A percentile compares a stretch with the other conserved stretches of the same genome.
phyloP scores from a whole-genome alignment of 2,797 vertebrate genomes.

The Fundulus diaphanus region DNA sequence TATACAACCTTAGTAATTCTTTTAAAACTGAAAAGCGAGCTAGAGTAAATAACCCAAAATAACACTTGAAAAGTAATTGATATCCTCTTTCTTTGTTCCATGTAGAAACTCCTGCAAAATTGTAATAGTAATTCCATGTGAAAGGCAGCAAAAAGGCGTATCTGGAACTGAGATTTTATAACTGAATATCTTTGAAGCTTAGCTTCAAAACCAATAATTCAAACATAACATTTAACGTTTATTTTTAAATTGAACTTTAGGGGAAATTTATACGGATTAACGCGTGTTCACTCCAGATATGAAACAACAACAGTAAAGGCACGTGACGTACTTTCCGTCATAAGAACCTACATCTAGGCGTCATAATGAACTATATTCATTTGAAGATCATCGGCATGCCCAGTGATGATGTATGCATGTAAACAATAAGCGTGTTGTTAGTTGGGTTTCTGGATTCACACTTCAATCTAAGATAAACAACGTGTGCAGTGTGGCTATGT shows the following conservation, averaged over 20 bases:
- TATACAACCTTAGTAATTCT: neutral
- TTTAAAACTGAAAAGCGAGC: too few relatives aligned
- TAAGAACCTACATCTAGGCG: neutral
- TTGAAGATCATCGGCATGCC: conserved; percentile 9
- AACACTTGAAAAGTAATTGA: neutral
- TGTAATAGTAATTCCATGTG: neutral
- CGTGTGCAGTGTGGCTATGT: conserved; percentile 17
- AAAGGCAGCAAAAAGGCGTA: neutral
- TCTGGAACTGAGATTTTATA: neutral
- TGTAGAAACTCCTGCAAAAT: neutral
- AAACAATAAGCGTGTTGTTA: conserved; percentile 30
- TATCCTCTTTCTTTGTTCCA: neutral
- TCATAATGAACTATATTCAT: neutral
- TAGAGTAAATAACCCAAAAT: too few relatives aligned
- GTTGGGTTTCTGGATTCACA: conserved; percentile 25
- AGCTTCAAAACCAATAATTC: neutral
- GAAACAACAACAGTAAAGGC: neutral
- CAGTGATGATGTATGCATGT: conserved; percentile 3
- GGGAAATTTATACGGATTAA: neutral
- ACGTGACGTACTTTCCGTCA: too few relatives aligned
- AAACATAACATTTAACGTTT: neutral
- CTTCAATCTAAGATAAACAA: conserved; percentile 1
- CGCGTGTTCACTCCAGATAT: neutral
- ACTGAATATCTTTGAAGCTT: too few relatives aligned
- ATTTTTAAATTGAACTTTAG: neutral